Base-by-base conservation (phyloP, 2,113 vertebrate species). In the Carassius carassius region DNA sequence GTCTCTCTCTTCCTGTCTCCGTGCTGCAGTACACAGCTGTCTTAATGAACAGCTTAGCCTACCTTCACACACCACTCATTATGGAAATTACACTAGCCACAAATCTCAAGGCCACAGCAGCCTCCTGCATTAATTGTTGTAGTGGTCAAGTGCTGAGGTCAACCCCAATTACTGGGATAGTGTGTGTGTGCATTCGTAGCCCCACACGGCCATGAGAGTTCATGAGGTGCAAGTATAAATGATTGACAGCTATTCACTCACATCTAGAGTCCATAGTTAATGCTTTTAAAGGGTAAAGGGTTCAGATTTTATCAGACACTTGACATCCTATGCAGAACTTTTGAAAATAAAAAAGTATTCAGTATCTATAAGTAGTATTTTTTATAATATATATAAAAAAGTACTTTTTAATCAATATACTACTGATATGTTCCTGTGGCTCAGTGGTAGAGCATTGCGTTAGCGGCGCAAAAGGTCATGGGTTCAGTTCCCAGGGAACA, bases 121-220 rank as follows among this genome's bases (percentile, higher is more conserved):
- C 74, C 85, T 77, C 63, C 19, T 82, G 79, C 86, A 86, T 79
- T 89, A 84, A 84, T 87, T 86, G 86, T 87, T 88, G 79, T 85
- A 41, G 56, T 75, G 76, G 83, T 89, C 74, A 82, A 76, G 75
- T 89, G 58, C 70, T 63, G 78, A 86, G 86, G 84, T 82, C 86
- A 84, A 81, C 74, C 75, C 81, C 83, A 87, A 87, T 88, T 88
- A 87, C 62, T 73, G 60, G 58, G 51, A 51, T 56, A 73, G 73
- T 69, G 51, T 25, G 54, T 72, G 23, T 70, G 35, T 25, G 29
- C 29, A 56, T 80, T 37, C 44, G 21, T 25, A 70, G 54, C 65
- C 51, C 78, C 41, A 49, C 25, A 35, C 16, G 32, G 56, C 76
- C 32, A 29, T 23, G 54, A 78, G 54, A 16, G 32, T 56, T 60